These are phyloP conservation scores for Drosophila pallidifrons DNA, from an alignment of 1,140 invertebrate genomes.

Conservation along the genomic window DNA sequence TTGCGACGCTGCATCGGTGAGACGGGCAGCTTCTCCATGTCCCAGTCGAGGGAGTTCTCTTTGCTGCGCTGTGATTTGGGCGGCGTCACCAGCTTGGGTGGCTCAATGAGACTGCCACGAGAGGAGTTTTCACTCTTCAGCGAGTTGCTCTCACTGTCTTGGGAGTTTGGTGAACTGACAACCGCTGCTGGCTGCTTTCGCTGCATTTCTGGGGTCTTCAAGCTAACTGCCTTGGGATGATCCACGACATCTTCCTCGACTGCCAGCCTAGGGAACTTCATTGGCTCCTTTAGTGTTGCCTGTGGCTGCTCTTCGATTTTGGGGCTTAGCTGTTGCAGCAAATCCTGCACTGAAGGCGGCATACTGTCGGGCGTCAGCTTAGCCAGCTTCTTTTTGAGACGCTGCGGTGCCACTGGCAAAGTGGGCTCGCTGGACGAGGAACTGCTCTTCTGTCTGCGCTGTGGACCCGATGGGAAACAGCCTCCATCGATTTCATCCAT, in stretches of 20 bases:
- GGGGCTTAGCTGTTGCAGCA: constrained; percentile 49
- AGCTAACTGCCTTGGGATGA: background rate
- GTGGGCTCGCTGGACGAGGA: constrained; percentile 75
- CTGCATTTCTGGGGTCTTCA: constrained; percentile 9
- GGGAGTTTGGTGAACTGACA: background rate
- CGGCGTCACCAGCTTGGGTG: constrained; percentile 45
- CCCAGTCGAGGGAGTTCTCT: constrained; percentile 76
- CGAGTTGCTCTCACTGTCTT: constrained; percentile 24
- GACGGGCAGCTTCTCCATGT: constrained; percentile 77
- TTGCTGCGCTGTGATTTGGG: constrained; percentile 54
- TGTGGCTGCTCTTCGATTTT: constrained; percentile 1
- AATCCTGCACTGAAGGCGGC: constrained; percentile 79
- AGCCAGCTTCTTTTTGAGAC: constrained; percentile 69
- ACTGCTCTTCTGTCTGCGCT: constrained; percentile 72
- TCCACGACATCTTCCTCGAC: constrained; percentile 42
- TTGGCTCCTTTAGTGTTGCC: background rate
- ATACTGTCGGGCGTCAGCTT: constrained; percentile 71
- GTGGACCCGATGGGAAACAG: constrained; percentile 68
- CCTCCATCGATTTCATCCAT: constrained; percentile 49
- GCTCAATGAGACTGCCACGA: constrained; percentile 52
- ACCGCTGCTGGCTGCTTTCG: constrained; percentile 2
- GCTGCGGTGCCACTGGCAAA: constrained; percentile 65
- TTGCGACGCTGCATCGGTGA: constrained; percentile 70
- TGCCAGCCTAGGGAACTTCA: constrained; percentile 55
- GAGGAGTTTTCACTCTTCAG: constrained; percentile 59